Base-by-base conservation (phyloP, 2,888 invertebrate species). In the Hypolimnas misippus region DNA sequence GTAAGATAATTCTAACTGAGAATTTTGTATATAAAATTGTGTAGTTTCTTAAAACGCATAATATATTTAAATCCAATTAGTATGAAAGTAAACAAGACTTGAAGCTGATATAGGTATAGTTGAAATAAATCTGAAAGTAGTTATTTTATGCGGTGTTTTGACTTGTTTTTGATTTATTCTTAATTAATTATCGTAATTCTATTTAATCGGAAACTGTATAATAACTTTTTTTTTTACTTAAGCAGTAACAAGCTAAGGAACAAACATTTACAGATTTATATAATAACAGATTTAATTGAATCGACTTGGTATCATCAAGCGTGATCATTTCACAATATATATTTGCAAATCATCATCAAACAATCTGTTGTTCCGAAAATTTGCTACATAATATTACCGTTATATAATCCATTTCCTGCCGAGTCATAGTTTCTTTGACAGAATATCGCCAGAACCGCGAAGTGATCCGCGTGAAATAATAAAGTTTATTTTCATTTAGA, bases 401-500 rank as follows among this genome's bases (percentile, higher is more conserved):
- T 46, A n/a, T n/a, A 1, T 46, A 46, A 46, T 46, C 21, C 6
- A 46, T 46, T 60, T 66, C 50, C 17, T 25, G 62, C 54, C 63
- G 68, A 67, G 63, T 68, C 69, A 68, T 55, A 53, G 14, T 35
- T 57, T 35, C 67, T 63, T 71, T 66, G 69, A 68, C 72, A 70
- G 65, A 57, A 57, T 17, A 57, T 44, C 51, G 68, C 70, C 62
- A 58, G 51, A 57, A 54, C 63, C 33, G 56, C 56, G 35, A 49
- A 70, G 57, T 75, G 75, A 77, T 73, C 74, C 67, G 70, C 73
- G 71, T 73, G 72, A 62, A 57, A 67, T 56, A 65, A 68, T 67
- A 64, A 67, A 65, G 52, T 63, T 63, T 63, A 67, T 70, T 66
- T 80, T 78, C 82, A 82, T 83, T 83, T 76, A 81, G 82, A 84